These are phyloP conservation scores for Monopterus albus DNA, from an alignment of 2,113 vertebrate genomes.

Conservation along the genomic window DNA sequence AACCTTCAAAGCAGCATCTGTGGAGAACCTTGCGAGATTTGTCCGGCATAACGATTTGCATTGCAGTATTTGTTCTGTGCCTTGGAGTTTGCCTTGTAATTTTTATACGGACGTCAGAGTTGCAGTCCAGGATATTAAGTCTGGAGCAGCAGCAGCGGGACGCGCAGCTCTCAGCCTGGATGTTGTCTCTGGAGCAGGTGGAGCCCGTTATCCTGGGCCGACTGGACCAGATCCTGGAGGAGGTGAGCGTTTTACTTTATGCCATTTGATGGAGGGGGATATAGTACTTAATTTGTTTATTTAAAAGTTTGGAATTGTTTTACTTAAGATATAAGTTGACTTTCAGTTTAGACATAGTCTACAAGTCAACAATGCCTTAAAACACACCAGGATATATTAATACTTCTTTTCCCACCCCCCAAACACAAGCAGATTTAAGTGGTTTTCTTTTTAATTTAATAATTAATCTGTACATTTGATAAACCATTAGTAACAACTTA, in stretches of 20 bases:
- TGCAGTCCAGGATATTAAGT: constrained; percentile 77
- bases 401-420: too few species aligned
- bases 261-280: neutral
- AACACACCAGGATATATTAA: too few species aligned
- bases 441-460: too few species aligned
- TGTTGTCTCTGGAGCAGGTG: constrained; percentile 81
- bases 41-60: constrained; percentile 54
- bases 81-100: constrained; percentile 78
- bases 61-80: constrained; percentile 64
- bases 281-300: too few species aligned
- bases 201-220: constrained; percentile 76
- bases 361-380: too few species aligned
- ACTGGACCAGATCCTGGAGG: constrained; percentile 77
- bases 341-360: neutral
- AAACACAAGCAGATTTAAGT: too few species aligned
- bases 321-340: too few species aligned
- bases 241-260: constrained; percentile 49
- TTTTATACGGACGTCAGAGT: constrained; percentile 71
- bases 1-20: constrained; percentile 49
- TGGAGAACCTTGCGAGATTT: constrained; percentile 62
- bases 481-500: too few species aligned
- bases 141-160: constrained; percentile 78
- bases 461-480: too few species aligned
- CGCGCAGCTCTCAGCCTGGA: constrained; percentile 71
- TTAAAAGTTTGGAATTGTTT: too few species aligned